A percentile compares a stretch with the other conserved stretches of the same genome.
phyloP scores from a whole-genome alignment of 1,140 invertebrate genomes.

The Lethrus apterus region DNA sequence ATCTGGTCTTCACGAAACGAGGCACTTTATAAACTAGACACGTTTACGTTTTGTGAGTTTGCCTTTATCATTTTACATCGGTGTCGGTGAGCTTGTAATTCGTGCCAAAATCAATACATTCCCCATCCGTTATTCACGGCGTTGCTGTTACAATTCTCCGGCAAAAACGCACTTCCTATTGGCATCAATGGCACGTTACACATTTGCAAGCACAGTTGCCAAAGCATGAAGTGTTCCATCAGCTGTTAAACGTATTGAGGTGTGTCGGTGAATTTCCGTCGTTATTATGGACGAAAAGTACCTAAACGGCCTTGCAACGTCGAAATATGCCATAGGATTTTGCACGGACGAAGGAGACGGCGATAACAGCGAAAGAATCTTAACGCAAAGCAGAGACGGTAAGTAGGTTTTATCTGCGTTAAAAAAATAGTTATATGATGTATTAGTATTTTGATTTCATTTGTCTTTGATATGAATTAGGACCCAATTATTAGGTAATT shows the following conservation, averaged over 20 bases:
- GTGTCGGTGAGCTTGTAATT: too few species aligned
- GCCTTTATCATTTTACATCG: too few species aligned
- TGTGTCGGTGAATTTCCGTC: neutral
- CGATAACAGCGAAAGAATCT: slow-evolving; percentile 7
- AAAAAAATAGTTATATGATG: neutral
- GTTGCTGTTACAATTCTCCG: too few species aligned
- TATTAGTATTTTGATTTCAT: neutral
- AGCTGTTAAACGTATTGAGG: neutral
- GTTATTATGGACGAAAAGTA: slow-evolving; percentile 7
- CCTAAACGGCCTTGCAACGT: slow-evolving; percentile 6
- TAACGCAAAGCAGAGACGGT: slow-evolving; percentile 10
- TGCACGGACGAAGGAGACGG: slow-evolving; percentile 9
- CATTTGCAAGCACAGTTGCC: neutral
- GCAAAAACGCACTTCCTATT: neutral
- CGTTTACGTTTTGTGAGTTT: too few species aligned
- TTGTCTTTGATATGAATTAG: neutral
- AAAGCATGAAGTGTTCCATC: neutral
- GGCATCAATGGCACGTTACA: neutral
- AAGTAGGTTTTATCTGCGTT: neutral
- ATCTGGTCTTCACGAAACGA: too few species aligned
- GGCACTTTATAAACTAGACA: too few species aligned
- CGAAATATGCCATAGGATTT: slow-evolving; percentile 9
- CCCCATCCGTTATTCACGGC: too few species aligned
- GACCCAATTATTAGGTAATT: neutral
- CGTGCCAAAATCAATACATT: too few species aligned